Conservation (phyloP, 1,140 invertebrate species). For the Drosophila orosa region DNA sequence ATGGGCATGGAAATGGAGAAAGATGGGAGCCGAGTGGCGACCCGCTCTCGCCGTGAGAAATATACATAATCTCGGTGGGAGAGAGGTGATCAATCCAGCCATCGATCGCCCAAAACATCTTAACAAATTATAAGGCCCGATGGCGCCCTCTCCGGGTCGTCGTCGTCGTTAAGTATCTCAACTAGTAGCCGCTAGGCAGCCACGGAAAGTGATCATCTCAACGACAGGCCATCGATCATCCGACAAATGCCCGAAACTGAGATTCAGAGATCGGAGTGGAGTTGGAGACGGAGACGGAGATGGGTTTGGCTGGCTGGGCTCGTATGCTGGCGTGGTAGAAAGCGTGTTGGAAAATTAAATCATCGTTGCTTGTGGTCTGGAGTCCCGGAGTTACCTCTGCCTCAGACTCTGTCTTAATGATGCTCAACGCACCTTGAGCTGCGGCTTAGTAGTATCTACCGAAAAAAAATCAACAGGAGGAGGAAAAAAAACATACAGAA, state of each 20-base stretch:
- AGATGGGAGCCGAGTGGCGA: slow-evolving; percentile 21
- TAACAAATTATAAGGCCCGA: slow-evolving; percentile 76
- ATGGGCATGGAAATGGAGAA: slow-evolving; percentile 5
- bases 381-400: slow-evolving; percentile 25
- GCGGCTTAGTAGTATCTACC: slow-evolving; percentile 71
- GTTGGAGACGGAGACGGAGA: background rate
- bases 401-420: slow-evolving; percentile 63
- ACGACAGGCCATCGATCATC: slow-evolving; percentile 82
- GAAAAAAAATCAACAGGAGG: slow-evolving; percentile 37
- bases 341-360: slow-evolving; percentile 83
- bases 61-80: slow-evolving; percentile 60
- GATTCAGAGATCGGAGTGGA: slow-evolving; percentile 4
- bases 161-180: slow-evolving; percentile 76
- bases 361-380: slow-evolving; percentile 69
- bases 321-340: slow-evolving; percentile 74
- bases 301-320: slow-evolving; percentile 7
- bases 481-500: slow-evolving; percentile 6
- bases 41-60: slow-evolving; percentile 72
- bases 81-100: slow-evolving; percentile 30
- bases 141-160: slow-evolving; percentile 45
- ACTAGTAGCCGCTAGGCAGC: slow-evolving; percentile 83
- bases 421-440: slow-evolving; percentile 74
- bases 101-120: slow-evolving; percentile 67
- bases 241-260: slow-evolving; percentile 26
- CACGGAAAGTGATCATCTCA: slow-evolving; percentile 80